Percentiles rank a stretch among this genome's conserved stretches.
These are phyloP conservation scores for Halcyon malimbica DNA, from an alignment of 2,113 vertebrate species.

Conservation along the genomic window DNA sequence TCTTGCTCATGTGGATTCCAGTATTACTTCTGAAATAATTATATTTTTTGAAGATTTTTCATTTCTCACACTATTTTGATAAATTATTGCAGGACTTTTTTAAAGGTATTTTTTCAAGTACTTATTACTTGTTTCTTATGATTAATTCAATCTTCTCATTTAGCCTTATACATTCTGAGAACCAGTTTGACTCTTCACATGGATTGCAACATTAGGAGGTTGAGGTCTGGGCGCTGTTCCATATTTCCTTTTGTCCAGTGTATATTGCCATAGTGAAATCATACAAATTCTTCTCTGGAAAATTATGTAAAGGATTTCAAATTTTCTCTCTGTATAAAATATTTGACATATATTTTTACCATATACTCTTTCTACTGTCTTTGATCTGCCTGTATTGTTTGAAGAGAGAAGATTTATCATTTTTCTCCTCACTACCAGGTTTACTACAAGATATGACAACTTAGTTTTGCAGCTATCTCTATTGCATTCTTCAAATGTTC, in stretches of 20 bases:
- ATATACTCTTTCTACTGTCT: neutral
- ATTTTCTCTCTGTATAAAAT: neutral
- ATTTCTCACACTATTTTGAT: neutral
- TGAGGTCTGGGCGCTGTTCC: neutral
- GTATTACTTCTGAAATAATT: neutral
- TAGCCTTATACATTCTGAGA: neutral
- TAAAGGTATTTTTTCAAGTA: neutral
- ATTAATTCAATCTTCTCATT: neutral
- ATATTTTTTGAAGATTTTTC: neutral
- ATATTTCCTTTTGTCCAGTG: neutral
- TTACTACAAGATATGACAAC: neutral
- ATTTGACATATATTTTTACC: neutral
- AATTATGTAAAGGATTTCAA: neutral
- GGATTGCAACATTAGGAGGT: accelerated
- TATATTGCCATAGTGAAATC: neutral
- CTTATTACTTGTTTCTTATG: neutral
- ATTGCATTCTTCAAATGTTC: neutral
- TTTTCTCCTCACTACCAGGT: neutral
- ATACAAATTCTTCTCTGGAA: neutral
- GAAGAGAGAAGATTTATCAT: neutral
- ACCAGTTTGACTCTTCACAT: neutral
- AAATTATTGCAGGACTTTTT: neutral
- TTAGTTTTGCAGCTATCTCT: neutral
- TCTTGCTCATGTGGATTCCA: neutral
- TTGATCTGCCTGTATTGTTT: neutral